Evolutionary conservation across 1,140 invertebrate species (phyloP).

Genomic region (Drosophila triauraria): DNA sequence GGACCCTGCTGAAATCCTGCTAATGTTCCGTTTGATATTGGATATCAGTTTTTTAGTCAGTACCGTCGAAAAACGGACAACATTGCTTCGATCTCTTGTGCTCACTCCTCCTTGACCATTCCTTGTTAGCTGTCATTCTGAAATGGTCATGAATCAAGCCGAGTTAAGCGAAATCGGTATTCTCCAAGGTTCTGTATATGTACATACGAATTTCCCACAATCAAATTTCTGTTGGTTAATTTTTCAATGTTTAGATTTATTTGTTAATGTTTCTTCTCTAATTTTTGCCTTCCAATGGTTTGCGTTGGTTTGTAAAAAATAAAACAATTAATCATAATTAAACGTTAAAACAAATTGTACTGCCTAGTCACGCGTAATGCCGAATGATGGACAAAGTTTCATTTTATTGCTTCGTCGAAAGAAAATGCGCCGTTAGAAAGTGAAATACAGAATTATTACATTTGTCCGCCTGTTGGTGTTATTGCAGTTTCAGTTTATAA

Average conservation of each 20-base stretch:
- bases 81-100: too few relatives aligned
- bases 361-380: conserved; percentile 68
- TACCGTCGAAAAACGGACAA: too few relatives aligned
- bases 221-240: neutral
- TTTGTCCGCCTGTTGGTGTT: conserved; percentile 5
- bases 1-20: too few relatives aligned
- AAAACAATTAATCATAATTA: conserved; percentile 74
- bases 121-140: too few relatives aligned
- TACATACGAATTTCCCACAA: neutral
- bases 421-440: conserved; percentile 31
- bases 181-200: neutral
- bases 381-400: conserved; percentile 49
- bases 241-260: conserved; percentile 72
- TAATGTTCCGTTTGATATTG: too few relatives aligned
- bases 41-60: too few relatives aligned
- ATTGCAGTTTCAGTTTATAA: conserved; percentile 6
- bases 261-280: conserved; percentile 70
- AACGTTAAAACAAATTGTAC: conserved; percentile 75
- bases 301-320: conserved; percentile 59
- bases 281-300: conserved; percentile 65
- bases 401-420: conserved; percentile 21
- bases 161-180: too few relatives aligned
- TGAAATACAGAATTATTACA: conserved; percentile 20
- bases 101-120: too few relatives aligned
- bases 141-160: too few relatives aligned